A percentile compares a stretch with the other conserved stretches of the same genome.
phyloP scores from a whole-genome alignment of 2,888 invertebrate genomes.

The Ischnura elegans region DNA sequence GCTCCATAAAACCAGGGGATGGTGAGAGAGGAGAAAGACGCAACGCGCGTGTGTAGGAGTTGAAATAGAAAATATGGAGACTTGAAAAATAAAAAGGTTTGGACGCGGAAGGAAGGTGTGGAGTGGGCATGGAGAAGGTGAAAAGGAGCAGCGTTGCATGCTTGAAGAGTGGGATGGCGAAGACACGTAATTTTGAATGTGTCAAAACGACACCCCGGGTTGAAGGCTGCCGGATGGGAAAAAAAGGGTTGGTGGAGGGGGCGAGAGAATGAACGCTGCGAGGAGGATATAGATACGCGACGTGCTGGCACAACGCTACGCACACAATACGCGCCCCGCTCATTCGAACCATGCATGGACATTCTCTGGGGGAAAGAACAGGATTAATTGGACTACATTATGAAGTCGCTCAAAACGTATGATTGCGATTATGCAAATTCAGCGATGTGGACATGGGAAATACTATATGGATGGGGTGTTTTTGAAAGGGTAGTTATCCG shows the following conservation, averaged over 20 bases:
- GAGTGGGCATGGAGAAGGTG: neutral
- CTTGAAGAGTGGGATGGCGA: constrained; percentile 27
- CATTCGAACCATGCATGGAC: neutral
- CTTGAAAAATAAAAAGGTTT: neutral
- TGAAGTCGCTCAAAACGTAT: no score
- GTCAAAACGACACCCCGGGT: constrained; percentile 58
- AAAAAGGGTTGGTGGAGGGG: constrained; percentile 41
- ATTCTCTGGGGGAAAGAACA: no score
- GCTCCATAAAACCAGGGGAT: no score
- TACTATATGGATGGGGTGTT: no score
- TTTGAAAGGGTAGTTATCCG: no score
- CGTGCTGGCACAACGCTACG: neutral
- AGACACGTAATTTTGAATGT: constrained; percentile 66
- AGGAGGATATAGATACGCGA: neutral
- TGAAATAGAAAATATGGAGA: constrained; percentile 6
- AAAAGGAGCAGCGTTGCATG: neutral
- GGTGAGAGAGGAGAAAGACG: neutral
- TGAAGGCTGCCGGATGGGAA: constrained; percentile 50
- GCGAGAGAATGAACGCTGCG: neutral
- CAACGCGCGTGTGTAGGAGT: neutral
- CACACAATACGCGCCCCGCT: neutral
- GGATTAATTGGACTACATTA: no score
- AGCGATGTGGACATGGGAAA: no score
- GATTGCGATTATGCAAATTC: no score
- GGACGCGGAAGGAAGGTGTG: neutral